These are phyloP conservation scores for Ceyx cyanopectus DNA, from an alignment of 2,113 vertebrate species.

Conservation along the genomic window DNA sequence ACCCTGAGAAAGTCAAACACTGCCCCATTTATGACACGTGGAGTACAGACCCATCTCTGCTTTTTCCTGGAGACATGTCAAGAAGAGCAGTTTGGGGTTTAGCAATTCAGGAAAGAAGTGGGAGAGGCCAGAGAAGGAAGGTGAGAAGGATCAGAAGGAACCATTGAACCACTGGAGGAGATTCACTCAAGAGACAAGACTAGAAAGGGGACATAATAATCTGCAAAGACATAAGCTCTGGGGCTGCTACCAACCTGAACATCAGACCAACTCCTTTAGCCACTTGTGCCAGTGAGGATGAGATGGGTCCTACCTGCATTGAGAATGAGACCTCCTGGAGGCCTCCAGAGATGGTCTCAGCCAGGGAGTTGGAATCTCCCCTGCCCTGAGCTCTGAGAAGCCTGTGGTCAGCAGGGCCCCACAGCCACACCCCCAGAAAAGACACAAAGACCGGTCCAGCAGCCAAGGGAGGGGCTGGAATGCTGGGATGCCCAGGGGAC, in stretches of 20 bases:
- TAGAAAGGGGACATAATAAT: not conserved
- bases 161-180: not conserved
- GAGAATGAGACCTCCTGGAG: accelerated
- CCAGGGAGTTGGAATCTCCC: not conserved
- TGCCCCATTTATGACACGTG: accelerated
- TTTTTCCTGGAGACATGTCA: not conserved
- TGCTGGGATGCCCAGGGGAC: not conserved
- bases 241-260: not conserved
- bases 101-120: not conserved
- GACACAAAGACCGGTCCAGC: not conserved
- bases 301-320: accelerated
- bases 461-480: not conserved
- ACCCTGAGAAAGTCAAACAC: accelerated
- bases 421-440: accelerated
- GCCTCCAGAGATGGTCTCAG: not conserved
- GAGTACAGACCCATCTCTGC: not conserved
- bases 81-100: not conserved
- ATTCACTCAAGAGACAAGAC: not conserved
- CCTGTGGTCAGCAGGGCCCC: not conserved
- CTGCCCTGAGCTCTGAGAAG: not conserved
- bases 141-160: not conserved
- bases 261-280: not conserved
- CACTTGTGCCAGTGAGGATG: accelerated
- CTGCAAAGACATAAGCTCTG: not conserved
- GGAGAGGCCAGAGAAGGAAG: not conserved